A percentile compares a stretch with the other conserved stretches of the same genome.
phyloP scores from a whole-genome alignment of 1,140 invertebrate genomes.

The Macrosteles quadrilineatus region DNA sequence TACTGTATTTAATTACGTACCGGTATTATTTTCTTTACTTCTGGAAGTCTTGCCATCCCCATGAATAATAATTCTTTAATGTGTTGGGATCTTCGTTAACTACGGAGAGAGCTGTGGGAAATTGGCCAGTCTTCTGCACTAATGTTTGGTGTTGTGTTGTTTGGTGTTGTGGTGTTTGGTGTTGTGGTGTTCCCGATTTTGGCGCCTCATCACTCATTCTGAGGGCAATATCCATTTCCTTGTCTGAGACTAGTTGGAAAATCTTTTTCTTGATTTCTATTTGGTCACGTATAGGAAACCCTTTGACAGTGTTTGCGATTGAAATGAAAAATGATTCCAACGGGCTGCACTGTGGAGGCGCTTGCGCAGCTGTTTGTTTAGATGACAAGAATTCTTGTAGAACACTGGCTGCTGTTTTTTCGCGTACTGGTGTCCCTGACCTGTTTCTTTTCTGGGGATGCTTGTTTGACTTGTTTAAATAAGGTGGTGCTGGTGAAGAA shows the following conservation, averaged over 20 bases:
- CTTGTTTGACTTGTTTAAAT: background rate
- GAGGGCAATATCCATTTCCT: slow-evolving; percentile 8
- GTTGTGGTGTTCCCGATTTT: background rate
- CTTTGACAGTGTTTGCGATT: background rate
- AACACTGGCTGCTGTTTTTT: slow-evolving; percentile 16
- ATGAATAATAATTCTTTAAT: too few relatives aligned
- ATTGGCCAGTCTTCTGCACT: too few relatives aligned
- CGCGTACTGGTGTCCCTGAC: background rate
- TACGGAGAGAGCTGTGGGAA: too few relatives aligned
- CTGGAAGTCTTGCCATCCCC: too few relatives aligned
- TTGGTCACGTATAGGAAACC: background rate
- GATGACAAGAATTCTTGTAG: background rate
- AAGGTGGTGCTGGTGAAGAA: background rate
- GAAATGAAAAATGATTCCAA: background rate
- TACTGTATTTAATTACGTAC: too few relatives aligned
- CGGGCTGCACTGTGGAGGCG: background rate
- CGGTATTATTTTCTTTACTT: too few relatives aligned
- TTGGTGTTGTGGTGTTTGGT: too few relatives aligned
- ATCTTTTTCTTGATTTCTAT: background rate
- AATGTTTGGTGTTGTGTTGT: too few relatives aligned
- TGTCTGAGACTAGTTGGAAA: background rate
- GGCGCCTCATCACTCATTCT: background rate
- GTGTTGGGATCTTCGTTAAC: too few relatives aligned
- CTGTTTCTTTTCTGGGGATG: background rate
- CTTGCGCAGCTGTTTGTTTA: background rate